These are phyloP conservation scores for Takifugu flavidus DNA, from an alignment of 2,113 vertebrate genomes.

Conservation along the genomic window DNA sequence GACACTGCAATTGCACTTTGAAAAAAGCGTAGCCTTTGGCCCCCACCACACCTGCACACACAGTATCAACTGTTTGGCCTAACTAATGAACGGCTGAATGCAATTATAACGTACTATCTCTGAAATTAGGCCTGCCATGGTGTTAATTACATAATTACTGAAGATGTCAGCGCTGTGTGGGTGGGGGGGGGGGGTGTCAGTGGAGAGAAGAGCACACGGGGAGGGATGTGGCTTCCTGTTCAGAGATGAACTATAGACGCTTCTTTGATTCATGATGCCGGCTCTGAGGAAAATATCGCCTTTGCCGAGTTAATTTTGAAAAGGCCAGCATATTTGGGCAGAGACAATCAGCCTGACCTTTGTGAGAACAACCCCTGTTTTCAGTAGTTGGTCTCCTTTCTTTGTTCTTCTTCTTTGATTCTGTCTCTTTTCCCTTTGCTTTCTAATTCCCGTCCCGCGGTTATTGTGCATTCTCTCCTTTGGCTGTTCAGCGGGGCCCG, in stretches of 20 bases:
- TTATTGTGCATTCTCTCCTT: conserved; percentile 4
- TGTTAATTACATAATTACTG: conserved; percentile 81
- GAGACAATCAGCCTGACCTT: conserved; percentile 81
- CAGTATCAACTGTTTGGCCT: conserved; percentile 61
- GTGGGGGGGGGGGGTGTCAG: conserved; percentile 41
- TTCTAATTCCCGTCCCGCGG: conserved; percentile 1
- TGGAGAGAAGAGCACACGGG: conserved; percentile 24
- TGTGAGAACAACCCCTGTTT: conserved; percentile 65
- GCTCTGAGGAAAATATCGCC: conserved; percentile 77
- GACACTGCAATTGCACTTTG: conserved; percentile 60
- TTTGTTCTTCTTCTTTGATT: conserved; percentile 3
- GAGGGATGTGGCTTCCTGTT: conserved; percentile 56
- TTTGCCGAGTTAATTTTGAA: conserved; percentile 80
- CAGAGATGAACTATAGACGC: conserved; percentile 70
- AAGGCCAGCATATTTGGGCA: conserved; percentile 81
- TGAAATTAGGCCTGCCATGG: conserved; percentile 75
- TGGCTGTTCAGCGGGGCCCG: background rate
- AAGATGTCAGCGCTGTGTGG: conserved; percentile 62
- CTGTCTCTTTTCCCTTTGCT: conserved; percentile 9
- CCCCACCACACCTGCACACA: conserved; percentile 62
- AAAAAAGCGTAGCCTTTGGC: conserved; percentile 65
- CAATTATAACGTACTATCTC: conserved; percentile 76
- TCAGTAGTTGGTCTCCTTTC: conserved; percentile 59
- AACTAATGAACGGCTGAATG: conserved; percentile 73
- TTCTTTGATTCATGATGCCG: conserved; percentile 77